Base-by-base conservation (phyloP, 2,797 vertebrate species). In the Amazona finschi region DNA sequence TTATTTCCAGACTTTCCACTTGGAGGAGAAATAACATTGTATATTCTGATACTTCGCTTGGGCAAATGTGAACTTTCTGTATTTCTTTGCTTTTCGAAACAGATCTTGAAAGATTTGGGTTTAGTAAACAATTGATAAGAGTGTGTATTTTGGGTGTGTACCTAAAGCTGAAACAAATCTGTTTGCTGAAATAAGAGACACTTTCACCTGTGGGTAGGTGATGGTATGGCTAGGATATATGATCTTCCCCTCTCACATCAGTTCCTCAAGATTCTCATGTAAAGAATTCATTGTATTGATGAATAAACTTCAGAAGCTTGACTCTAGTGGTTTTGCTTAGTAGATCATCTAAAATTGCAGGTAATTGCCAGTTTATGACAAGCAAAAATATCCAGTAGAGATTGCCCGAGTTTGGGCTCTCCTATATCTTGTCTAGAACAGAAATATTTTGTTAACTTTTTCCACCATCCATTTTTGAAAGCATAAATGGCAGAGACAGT, bases 381-480 rank as follows among this genome's bases (percentile, higher is more conserved):
- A 44, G 11, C 11, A 90, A 77, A 83, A 90, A 15, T 27, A 75
- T 30, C 1, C 4, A 53, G 15, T 13, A 78, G 15, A n/a, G 30
- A 43, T 28, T n/a, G n/a, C 30, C 38, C 46, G 58, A 87, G 50
- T 66, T 85, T 55, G 81, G 71, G 15, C 27, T 89, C 7, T 66
- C n/a, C 19, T 84, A 1, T 62, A 14, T 30, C 30, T 87, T 65
- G 24, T 58, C 41, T 78, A 39, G 20, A 33, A 39, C n/a, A 82
- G 41, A 49, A 94, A 41, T 57, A 78, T 73, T 78, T 77, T 81
- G 24, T 12, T 87, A 52, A 39, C 64, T 69, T 71, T 86, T 90
- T 69, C 49, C 14, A 64, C 20, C 47, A 71, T 30, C 39, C 38
- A 38, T 81, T 92, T 52, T 71, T 86, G 89, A 77, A 90, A 90